Base-by-base conservation (phyloP, 2,888 invertebrate genomes). In the Leptopilina drosophilae region DNA sequence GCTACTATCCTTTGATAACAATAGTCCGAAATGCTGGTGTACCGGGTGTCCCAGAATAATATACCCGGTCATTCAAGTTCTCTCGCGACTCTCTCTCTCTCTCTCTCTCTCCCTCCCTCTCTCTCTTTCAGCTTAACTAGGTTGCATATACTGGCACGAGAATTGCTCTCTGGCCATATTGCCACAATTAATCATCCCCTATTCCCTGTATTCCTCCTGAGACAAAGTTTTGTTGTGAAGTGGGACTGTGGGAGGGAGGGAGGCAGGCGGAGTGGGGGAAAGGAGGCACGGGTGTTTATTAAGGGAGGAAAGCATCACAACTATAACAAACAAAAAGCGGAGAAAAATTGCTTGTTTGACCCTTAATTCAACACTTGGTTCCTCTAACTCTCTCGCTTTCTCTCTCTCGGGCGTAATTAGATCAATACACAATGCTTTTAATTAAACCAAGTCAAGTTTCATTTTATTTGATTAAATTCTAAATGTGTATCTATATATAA, bases 11-110 rank as follows among this genome's bases (percentile, higher is more conserved):
- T 46, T 64, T 64, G 42, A 64, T 76, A 11, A 76, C 76, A 76
- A 76, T 76, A 76, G 76, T 76, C 64, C 64, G 46, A 76, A 76
- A 76, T 49, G 40, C 64, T 64, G n/a, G n/a, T 76, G 64, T 76
- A 76, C 76, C 76, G 64, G 64, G 76, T 76, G 76, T 64, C 20
- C n/a, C 14, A 20, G 42, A 76, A 76, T 76, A 76, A 76, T 76
- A 64, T 76, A 76, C 76, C 59, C 75, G 75, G 56, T 40, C 75
- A 76, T 76, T 59, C 75, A 59, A 20, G n/a, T 59, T 33, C 75
- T 49, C 33, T n/a, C 59, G 33, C 59, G 33, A 59, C 20, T 67
- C 9, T 67, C 12, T 20, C 20, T 49, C 12, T 11, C 49, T 49
- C 49, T 49, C 49, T 49, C 49, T 49, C 12, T 49, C 49, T 1